Percentiles rank a stretch among this genome's conserved stretches.
These are phyloP conservation scores for Hydropsyche tenuis DNA, from an alignment of 1,140 invertebrate genomes.

Conservation along the genomic window DNA sequence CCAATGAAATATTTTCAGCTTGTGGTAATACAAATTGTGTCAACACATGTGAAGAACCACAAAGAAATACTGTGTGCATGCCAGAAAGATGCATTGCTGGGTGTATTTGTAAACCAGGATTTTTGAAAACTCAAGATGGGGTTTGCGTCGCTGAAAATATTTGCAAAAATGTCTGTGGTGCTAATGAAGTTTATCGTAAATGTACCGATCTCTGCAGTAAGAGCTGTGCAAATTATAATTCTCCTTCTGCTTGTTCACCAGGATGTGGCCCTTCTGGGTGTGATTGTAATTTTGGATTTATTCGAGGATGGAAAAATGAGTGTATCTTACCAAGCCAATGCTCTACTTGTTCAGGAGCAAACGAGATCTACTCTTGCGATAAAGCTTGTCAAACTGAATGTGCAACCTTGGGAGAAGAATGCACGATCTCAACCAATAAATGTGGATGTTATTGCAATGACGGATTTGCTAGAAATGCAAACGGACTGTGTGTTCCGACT, in stretches of 20 bases:
- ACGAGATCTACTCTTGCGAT: constrained; percentile 34
- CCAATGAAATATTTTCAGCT: constrained; percentile 6
- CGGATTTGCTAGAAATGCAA: constrained; percentile 41
- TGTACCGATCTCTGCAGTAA: constrained; percentile 39
- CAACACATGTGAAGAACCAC: constrained; percentile 21
- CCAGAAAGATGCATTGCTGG: constrained; percentile 17
- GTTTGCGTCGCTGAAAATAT: not conserved
- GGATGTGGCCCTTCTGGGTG: constrained; percentile 17
- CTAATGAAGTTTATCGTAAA: constrained; percentile 15
- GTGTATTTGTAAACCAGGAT: constrained; percentile 7
- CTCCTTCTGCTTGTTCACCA: not conserved
- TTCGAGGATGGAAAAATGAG: constrained; percentile 19
- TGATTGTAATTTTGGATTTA: constrained; percentile 35
- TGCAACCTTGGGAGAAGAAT: constrained; percentile 34
- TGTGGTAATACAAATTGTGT: constrained; percentile 23
- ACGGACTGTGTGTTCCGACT: constrained; percentile 49
- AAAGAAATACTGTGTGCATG: not conserved
- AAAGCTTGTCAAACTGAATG: constrained; percentile 40
- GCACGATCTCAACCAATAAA: constrained; percentile 19
- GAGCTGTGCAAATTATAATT: constrained; percentile 33
- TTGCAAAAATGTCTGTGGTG: constrained; percentile 7
- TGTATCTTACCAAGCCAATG: constrained; percentile 25
- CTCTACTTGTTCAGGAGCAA: constrained; percentile 26
- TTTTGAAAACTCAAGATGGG: not conserved
- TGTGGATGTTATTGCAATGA: constrained; percentile 40